Conservation (phyloP, 2,797 vertebrate genomes). For the Acanthornis magna region DNA sequence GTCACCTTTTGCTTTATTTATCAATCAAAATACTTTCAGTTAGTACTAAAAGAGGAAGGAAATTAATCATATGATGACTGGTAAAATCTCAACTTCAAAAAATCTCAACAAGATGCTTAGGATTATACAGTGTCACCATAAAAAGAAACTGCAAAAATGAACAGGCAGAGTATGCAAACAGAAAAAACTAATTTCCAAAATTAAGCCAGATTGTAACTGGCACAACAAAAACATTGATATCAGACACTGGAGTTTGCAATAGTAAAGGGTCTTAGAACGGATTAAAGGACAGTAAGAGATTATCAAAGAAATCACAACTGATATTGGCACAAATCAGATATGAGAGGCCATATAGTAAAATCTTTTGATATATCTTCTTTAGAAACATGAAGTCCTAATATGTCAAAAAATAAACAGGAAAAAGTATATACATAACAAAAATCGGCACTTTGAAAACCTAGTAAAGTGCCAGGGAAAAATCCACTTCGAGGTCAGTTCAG, state of each 20-base stretch:
- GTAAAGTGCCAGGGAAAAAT: background rate
- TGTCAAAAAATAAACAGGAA: background rate
- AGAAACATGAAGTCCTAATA: background rate
- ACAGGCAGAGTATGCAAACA: background rate
- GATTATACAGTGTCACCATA: background rate
- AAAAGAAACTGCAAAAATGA: background rate
- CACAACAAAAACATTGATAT: background rate
- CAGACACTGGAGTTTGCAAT: background rate
- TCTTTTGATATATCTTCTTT: background rate
- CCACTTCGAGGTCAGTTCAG: background rate
- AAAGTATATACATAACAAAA: background rate
- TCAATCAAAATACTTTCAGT: background rate
- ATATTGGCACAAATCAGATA: background rate
- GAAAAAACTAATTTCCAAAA: slow-evolving; percentile 9
- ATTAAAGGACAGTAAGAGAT: background rate
- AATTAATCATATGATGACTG: background rate
- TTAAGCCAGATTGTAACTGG: background rate
- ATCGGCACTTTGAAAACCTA: background rate
- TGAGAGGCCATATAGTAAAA: background rate
- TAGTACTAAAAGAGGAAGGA: background rate
- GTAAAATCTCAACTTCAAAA: background rate
- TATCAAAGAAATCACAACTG: background rate
- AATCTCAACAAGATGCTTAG: background rate
- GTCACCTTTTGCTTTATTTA: background rate
- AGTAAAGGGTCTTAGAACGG: background rate